Conservation (phyloP, 2,113 vertebrate genomes). For the Chiloscyllium plagiosum region DNA sequence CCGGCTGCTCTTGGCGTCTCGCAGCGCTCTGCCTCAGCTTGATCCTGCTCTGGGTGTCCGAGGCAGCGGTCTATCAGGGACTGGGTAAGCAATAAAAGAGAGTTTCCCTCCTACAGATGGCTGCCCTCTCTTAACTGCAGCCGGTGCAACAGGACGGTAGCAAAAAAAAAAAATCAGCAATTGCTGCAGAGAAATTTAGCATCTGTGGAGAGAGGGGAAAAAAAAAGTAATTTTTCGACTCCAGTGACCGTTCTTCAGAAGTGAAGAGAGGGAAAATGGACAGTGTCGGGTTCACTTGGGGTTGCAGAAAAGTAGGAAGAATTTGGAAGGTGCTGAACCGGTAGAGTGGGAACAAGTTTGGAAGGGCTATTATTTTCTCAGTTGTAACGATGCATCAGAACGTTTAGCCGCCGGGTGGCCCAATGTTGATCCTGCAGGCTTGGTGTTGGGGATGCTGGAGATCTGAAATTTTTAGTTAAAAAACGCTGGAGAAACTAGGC, state of each 20-base stretch:
- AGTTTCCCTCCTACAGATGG: not conserved
- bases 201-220: too few species aligned
- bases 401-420: not conserved
- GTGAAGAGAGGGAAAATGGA: too few species aligned
- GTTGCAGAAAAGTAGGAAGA: too few species aligned
- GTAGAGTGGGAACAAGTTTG: not conserved
- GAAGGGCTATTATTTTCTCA: not conserved
- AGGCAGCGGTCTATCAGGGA: constrained; percentile 40
- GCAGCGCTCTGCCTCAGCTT: constrained; percentile 37
- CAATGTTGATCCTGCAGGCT: not conserved
- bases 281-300: too few species aligned
- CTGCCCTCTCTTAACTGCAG: not conserved
- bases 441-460: too few species aligned
- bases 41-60: constrained; percentile 32
- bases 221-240: too few species aligned
- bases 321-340: not conserved
- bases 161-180: too few species aligned
- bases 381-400: not conserved
- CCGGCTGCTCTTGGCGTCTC: not conserved
- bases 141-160: not conserved
- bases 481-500: too few species aligned
- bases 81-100: constrained; percentile 37
- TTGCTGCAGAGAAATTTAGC: too few species aligned
- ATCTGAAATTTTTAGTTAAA: too few species aligned
- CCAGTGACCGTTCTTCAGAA: too few species aligned